Evolutionary conservation across 2,888 invertebrate genomes (phyloP).

Genomic region (Microctonus brassicae): DNA sequence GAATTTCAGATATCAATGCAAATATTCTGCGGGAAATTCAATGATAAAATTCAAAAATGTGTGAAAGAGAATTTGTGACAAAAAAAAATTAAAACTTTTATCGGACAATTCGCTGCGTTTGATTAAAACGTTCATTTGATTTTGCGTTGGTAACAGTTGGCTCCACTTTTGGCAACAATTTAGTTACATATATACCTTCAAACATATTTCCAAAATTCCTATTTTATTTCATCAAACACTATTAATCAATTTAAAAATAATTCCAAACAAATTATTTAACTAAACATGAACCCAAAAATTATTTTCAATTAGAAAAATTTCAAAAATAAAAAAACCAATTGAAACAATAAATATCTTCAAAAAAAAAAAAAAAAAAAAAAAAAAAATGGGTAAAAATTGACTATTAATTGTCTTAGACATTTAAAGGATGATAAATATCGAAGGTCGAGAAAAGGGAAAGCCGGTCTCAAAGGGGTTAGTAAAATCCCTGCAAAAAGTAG

Average conservation of each 20-base stretch:
- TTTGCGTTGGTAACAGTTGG: conserved; percentile 41
- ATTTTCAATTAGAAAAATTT: not conserved
- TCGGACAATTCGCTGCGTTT: conserved; percentile 40
- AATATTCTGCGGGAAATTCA: not conserved
- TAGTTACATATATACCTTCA: not conserved
- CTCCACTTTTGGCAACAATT: not conserved
- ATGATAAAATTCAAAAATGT: not conserved
- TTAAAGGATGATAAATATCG: conserved; percentile 62
- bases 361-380: not conserved
- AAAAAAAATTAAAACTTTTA: conserved; percentile 44
- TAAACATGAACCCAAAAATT: not conserved
- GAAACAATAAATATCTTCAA: not conserved
- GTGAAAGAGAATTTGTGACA: not conserved
- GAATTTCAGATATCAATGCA: no score
- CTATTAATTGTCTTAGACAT: conserved; percentile 64
- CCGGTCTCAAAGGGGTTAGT: conserved; percentile 42
- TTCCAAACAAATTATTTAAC: not conserved
- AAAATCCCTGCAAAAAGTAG: conserved; percentile 59
- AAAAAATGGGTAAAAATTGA: conserved; percentile 34
- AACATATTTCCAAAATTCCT: not conserved
- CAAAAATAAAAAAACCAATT: not conserved
- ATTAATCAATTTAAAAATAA: not conserved
- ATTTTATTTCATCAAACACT: not conserved
- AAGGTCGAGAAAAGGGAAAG: conserved; percentile 65
- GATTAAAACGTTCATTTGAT: conserved; percentile 48